Percentiles rank a stretch among this genome's conserved stretches.
These are phyloP conservation scores for Cyprinodon variegatus DNA, from an alignment of 2,113 vertebrate species.

Conservation along the genomic window DNA sequence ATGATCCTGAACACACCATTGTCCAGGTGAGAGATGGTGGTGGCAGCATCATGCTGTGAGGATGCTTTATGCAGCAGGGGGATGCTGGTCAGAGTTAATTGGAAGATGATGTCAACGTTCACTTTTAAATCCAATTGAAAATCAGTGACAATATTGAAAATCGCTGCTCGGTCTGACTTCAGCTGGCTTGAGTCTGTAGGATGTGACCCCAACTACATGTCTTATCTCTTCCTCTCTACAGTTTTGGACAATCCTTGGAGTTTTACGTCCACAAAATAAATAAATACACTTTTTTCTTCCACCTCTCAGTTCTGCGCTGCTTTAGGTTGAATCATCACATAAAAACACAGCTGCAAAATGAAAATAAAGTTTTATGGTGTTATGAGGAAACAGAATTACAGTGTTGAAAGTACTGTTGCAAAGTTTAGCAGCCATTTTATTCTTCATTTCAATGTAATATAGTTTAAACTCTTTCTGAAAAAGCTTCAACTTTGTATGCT, in stretches of 20 bases:
- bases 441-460: background rate
- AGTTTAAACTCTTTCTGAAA: background rate
- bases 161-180: background rate
- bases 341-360: background rate
- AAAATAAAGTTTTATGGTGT: too few relatives aligned
- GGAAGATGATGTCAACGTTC: background rate
- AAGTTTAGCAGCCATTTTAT: background rate
- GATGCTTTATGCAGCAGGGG: too few relatives aligned
- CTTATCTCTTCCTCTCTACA: too few relatives aligned
- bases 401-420: background rate
- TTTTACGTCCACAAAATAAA: background rate
- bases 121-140: background rate
- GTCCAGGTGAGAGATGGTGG: too few relatives aligned
- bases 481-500: constrained; percentile 3
- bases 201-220: too few relatives aligned
- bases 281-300: background rate
- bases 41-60: too few relatives aligned
- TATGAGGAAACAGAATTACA: background rate
- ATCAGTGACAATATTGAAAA: background rate
- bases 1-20: too few relatives aligned
- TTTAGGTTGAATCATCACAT: background rate
- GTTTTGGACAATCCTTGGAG: too few relatives aligned
- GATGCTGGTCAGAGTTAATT: too few relatives aligned
- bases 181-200: background rate
- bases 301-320: background rate